Evolutionary conservation across 2,888 invertebrate genomes (phyloP), one percentile per base, ranked within the genome.

Genomic region (Ectropis crepuscularia): DNA sequence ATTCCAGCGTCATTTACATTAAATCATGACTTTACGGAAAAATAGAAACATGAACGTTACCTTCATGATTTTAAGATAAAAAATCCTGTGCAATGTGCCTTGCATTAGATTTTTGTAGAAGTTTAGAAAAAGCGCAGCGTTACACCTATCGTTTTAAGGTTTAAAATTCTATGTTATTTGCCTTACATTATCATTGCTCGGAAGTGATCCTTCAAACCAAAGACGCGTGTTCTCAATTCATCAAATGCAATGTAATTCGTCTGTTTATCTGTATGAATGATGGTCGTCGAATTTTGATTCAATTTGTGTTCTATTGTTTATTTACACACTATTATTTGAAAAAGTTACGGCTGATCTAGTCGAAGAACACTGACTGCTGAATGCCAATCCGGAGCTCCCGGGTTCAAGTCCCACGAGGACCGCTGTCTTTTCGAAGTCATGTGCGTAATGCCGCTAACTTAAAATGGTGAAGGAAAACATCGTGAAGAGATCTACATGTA

Each of bases 201-300:
- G 85, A 88, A 85, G 75, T 74, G 82, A 85, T 85, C 81, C 73
- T 75, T 80, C 77, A 75, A 70, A 76, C 46, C 12, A 60, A 53
- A 63, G 78, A 48, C 89, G 83, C 90, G 91, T 88, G 91, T 70
- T 66, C 65, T 70, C 78, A 78, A 90, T 91, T 83, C 80, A 90
- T 91, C 90, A 91, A 81, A 76, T 64, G 36, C 57, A 65, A 69
- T 66, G 51, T 65, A 67, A 64, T 65, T 71, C 65, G 48, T 64
- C 61, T 57, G 57, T 68, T 65, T 70, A 68, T 73, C 68, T 67
- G 51, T 70, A 74, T 68, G 65, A 67, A 67, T 72, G 72, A 76
- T 74, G 65, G 65, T 68, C 54, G 50, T 65, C 51, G 63, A 53
- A 55, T 62, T 63, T 41, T 48, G 65, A 61, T 65, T 74, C 51